A percentile compares a stretch with the other conserved stretches of the same genome.
Evolutionary conservation across 2,888 invertebrate genomes (phyloP).

Genomic region (Philopedon plagiatum): DNA sequence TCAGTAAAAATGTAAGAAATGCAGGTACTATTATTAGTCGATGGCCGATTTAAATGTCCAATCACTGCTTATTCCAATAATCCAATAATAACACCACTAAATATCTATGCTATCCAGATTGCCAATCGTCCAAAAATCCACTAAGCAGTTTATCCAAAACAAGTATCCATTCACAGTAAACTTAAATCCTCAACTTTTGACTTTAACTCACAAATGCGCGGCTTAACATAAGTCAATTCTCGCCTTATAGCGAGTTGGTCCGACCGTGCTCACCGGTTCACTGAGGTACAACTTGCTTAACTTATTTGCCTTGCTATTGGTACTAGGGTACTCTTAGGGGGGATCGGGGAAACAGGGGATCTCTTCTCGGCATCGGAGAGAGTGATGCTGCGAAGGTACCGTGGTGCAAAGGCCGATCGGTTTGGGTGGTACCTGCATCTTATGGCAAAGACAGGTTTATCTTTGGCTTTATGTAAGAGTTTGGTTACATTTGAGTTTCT

Average conservation of each 20-base stretch:
- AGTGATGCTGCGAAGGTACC: constrained; percentile 45
- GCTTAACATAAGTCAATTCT: constrained; percentile 31
- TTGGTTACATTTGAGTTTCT: constrained; percentile 24
- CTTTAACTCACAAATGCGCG: constrained; percentile 25
- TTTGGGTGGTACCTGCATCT: constrained; percentile 47
- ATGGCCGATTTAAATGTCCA: constrained; percentile 3
- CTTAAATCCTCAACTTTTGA: neutral
- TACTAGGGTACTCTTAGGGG: constrained; percentile 37
- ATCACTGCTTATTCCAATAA: neutral
- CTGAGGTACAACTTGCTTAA: constrained; percentile 43
- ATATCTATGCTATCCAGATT: neutral
- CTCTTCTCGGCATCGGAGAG: constrained; percentile 41
- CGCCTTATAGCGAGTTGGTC: constrained; percentile 17
- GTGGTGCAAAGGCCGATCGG: constrained; percentile 45
- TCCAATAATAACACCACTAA: neutral
- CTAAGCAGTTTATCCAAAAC: neutral
- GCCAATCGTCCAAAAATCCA: neutral
- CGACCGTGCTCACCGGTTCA: constrained; percentile 43
- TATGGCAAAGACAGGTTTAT: constrained; percentile 44
- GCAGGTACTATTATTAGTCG: neutral
- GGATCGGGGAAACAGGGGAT: constrained; percentile 19
- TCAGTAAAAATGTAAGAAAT: neutral
- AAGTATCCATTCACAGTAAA: neutral
- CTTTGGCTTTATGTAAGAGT: constrained; percentile 41
- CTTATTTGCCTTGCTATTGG: constrained; percentile 37